A percentile compares a stretch with the other conserved stretches of the same genome.
These are phyloP conservation scores for Spicauda simplicius DNA, from an alignment of 2,888 invertebrate genomes.

Conservation along the genomic window DNA sequence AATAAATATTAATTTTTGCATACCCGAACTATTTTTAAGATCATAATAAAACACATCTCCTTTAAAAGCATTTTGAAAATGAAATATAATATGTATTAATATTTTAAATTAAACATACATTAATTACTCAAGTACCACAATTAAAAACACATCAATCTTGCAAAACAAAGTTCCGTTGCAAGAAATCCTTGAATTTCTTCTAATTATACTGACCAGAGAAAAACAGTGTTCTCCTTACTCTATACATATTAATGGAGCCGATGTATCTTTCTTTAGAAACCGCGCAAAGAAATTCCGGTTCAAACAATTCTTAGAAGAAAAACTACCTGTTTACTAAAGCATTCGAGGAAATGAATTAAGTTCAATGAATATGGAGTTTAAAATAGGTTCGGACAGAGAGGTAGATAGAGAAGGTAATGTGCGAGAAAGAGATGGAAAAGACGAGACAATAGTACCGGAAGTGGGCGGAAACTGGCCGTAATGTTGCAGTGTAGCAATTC, in stretches of 20 bases:
- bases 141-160: slow-evolving; percentile 19
- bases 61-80: too few relatives aligned
- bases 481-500: slow-evolving; percentile 52
- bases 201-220: slow-evolving; percentile 31
- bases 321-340: slow-evolving; percentile 47
- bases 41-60: too few relatives aligned
- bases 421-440: slow-evolving; percentile 41
- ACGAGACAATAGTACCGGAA: slow-evolving; percentile 50
- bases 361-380: slow-evolving; percentile 49
- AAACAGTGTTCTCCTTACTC: slow-evolving; percentile 26
- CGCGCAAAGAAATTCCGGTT: slow-evolving; percentile 34
- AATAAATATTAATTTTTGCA: too few relatives aligned
- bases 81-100: neutral
- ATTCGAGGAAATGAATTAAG: slow-evolving; percentile 49
- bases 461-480: slow-evolving; percentile 52
- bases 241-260: slow-evolving; percentile 32
- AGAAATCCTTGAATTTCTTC: slow-evolving; percentile 15
- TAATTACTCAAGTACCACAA: slow-evolving; percentile 37
- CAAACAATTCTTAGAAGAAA: slow-evolving; percentile 44
- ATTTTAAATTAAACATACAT: neutral
- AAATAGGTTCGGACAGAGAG: slow-evolving; percentile 45
- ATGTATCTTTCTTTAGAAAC: slow-evolving; percentile 37
- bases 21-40: too few relatives aligned
- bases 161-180: slow-evolving; percentile 23
- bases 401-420: slow-evolving; percentile 31